Base-by-base conservation (phyloP, 2,888 invertebrate genomes). In the Cyclophora punctaria region DNA sequence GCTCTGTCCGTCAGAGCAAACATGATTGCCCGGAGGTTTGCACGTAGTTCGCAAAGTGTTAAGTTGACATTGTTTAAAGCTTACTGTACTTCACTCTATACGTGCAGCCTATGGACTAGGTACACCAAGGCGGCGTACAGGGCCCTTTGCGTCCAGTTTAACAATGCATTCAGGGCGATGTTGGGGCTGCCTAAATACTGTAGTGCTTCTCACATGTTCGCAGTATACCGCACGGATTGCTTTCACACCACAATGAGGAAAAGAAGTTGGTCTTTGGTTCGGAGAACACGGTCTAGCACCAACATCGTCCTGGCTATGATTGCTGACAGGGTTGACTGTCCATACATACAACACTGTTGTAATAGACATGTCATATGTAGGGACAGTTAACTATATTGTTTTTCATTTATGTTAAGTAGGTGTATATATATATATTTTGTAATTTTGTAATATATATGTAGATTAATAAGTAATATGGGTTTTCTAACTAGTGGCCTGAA, bases 21-120 rank as follows among this genome's bases (percentile, higher is more conserved):
- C 41, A 50, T 56, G 50, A 45, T 56, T 33, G 53, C 56, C 41
- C 56, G 51, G 33, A 53, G 51, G 46, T 53, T 53, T 55, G 54
- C 52, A n/a, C 52, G 51, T 20, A 20, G 44, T 46, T 46, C 40
- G 3, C 6, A n/a, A 4, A 34, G 35, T n/a, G 49, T 51, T 4
- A 53, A 50, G 7, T n/a, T 50, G 1, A 46, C 48, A n/a, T 41
- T 47, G 5, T 53, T 51, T 40, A 35, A 34, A 44, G 48, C 48
- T 5, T 48, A 49, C 35, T 50, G 49, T 33, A 46, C 43, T 5
- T 35, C 47, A 2, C 41, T 52, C n/a, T 52, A 51, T 42, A 48
- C 48, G 37, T 48, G 52, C 44, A 48, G 46, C 43, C 48, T 48
- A 7, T 52, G 52, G 53, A 43, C 41, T 2, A 37, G 37, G 3